These are phyloP conservation scores for Urocynchramus pylzowi DNA, from an alignment of 2,113 vertebrate genomes.

Conservation along the genomic window DNA sequence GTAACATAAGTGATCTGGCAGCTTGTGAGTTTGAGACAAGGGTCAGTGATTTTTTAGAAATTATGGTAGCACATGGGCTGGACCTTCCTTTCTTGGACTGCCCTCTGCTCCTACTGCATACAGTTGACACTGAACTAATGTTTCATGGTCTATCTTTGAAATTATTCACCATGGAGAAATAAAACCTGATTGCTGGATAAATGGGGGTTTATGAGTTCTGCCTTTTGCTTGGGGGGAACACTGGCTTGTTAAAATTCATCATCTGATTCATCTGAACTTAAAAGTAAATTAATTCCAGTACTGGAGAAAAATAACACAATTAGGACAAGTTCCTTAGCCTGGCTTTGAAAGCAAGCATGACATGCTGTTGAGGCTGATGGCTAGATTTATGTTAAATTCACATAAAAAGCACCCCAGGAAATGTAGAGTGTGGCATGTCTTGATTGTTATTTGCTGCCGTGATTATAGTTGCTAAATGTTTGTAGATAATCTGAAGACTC, in stretches of 20 bases:
- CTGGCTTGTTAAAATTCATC: constrained; percentile 55
- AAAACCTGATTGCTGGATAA: constrained; percentile 11
- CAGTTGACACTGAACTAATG: neutral
- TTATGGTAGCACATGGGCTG: neutral
- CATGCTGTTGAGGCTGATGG: neutral
- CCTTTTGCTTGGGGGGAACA: neutral
- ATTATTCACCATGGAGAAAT: constrained; percentile 20
- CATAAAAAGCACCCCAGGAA: neutral
- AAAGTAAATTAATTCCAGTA: constrained; percentile 49
- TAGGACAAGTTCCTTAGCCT: constrained; percentile 28
- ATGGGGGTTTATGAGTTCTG: constrained; percentile 8
- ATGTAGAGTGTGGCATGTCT: neutral
- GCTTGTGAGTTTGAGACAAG: neutral
- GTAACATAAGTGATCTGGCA: neutral
- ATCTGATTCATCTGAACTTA: constrained; percentile 45
- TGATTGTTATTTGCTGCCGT: neutral
- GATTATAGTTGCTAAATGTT: neutral
- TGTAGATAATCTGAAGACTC: neutral
- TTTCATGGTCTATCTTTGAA: constrained; percentile 21
- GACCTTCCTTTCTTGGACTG: neutral
- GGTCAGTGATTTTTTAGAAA: neutral
- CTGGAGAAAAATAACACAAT: constrained; percentile 26
- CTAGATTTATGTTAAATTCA: constrained; percentile 19
- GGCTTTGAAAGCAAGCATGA: neutral
- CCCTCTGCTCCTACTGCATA: neutral